These are phyloP conservation scores for Neopelma chrysocephalum DNA, from an alignment of 2,797 vertebrate species.

Conservation along the genomic window DNA sequence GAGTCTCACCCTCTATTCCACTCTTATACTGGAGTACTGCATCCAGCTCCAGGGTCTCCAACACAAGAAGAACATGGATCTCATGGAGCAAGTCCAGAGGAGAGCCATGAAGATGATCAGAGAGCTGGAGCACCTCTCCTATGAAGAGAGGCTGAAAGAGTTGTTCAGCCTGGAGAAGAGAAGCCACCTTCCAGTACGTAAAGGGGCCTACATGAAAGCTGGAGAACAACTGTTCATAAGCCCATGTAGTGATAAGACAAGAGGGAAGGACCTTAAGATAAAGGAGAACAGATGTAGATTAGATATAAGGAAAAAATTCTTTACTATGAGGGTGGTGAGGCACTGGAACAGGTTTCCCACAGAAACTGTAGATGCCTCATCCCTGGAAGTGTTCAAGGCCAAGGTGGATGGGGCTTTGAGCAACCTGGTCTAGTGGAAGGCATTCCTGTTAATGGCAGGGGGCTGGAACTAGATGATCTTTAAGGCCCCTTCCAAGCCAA, in stretches of 20 bases:
- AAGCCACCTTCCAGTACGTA: not conserved
- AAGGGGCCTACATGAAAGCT: not conserved
- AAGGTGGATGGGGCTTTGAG: not conserved
- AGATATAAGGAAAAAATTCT: not conserved
- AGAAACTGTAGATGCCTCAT: not conserved
- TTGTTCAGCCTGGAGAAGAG: not conserved
- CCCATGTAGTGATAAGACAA: not conserved
- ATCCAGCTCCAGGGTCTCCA: not conserved
- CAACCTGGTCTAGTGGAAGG: not conserved
- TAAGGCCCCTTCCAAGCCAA: not conserved
- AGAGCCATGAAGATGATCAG: not conserved
- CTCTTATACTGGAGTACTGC: not conserved
- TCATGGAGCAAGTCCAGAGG: not conserved
- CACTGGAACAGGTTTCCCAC: not conserved
- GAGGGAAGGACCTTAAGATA: not conserved
- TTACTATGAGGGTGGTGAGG: not conserved
- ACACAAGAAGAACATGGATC: not conserved
- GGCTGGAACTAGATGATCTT: not conserved
- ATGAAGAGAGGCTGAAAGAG: not conserved
- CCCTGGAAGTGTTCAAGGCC: not conserved
- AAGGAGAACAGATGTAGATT: not conserved
- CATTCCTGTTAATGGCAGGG: not conserved
- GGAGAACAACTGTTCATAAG: not conserved
- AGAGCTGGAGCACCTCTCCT: not conserved
- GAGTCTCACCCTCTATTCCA: not conserved